Base-by-base conservation (phyloP, 1,140 invertebrate genomes). In the Brachionus plicatilis region DNA sequence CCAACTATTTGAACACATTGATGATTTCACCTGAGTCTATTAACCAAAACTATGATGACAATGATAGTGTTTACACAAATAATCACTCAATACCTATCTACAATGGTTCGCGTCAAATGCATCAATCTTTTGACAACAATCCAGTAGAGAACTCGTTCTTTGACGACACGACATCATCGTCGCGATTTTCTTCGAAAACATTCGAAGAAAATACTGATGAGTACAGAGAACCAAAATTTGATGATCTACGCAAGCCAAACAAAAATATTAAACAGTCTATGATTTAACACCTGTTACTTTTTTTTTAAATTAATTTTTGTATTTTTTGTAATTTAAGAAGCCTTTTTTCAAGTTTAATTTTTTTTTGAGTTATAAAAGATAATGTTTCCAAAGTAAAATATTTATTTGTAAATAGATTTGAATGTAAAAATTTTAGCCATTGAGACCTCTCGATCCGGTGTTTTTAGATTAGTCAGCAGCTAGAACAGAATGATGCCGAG, bases 171-270 rank as follows among this genome's bases (percentile, higher is more conserved):
- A 47, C 17, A 50, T 76, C 72, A 0, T 50, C 72, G 12, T 50
- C 43, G 8, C 43, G 47, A 24, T 20, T 50, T 2, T 76, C 72
- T 11, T 76, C 72, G 9, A 60, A 68, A 24, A 65, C 79, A 27
- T 82, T 82, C 27, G 79, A 82, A 12, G 79, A 82, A 47, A 82
- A 82, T 47, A 82, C 65, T n/a, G 79, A 82, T n/a, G 79, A 82
- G 41, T 82, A 82, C 27, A 41, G 41, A 17, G 79, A 82, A 41
- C 79, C 79, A 11, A 82, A 82, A 65, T 82, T 82, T 37, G 79
- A 82, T 29, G 79, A 82, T 65, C 41, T 82, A 37, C 33, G 65
- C 24, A 82, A 82, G 43, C 79, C 79, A 17, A 53, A 68, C 41
- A 60, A 82, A 82, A n/a, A 41, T 9, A 20, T 72, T 41, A 72